phyloP scores from a whole-genome alignment of 2,113 vertebrate genomes.

The Anolis carolinensis region DNA sequence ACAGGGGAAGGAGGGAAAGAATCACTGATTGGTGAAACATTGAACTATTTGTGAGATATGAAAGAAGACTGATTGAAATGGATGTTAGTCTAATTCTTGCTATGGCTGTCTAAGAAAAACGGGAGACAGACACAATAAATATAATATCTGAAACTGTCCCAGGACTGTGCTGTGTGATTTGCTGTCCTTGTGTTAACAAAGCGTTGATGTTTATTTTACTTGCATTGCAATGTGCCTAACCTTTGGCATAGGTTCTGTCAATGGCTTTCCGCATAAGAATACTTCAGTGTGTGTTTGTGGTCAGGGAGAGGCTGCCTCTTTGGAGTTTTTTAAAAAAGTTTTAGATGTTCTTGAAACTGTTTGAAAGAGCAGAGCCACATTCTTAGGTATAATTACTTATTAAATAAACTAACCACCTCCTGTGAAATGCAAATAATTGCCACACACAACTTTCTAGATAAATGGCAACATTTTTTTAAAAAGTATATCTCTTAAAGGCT shows the following conservation, averaged over 20 bases:
- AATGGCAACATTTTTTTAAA: background rate
- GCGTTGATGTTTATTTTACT: background rate
- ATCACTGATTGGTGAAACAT: background rate
- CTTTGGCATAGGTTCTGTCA: slow-evolving; percentile 4
- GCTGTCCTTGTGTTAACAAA: background rate
- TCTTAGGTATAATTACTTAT: background rate
- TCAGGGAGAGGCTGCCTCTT: slow-evolving; percentile 31
- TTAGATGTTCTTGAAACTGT: background rate
- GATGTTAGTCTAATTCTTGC: background rate
- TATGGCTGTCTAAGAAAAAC: background rate
- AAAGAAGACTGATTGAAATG: background rate
- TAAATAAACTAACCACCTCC: slow-evolving; percentile 1
- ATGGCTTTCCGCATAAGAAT: background rate
- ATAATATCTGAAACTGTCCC: background rate
- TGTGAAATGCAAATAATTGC: slow-evolving; percentile 14
- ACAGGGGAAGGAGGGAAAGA: background rate
- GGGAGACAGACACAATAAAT: slow-evolving; percentile 11
- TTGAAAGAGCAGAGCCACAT: slow-evolving; percentile 20
- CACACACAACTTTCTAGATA: background rate
- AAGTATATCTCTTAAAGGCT: too few relatives aligned
- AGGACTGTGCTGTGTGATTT: background rate
- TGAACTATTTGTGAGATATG: background rate
- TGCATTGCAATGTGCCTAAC: background rate
- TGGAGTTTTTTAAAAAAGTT: background rate
- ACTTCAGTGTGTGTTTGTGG: background rate